phyloP scores from a whole-genome alignment of 2,113 vertebrate genomes.

The Burhinus bistriatus region DNA sequence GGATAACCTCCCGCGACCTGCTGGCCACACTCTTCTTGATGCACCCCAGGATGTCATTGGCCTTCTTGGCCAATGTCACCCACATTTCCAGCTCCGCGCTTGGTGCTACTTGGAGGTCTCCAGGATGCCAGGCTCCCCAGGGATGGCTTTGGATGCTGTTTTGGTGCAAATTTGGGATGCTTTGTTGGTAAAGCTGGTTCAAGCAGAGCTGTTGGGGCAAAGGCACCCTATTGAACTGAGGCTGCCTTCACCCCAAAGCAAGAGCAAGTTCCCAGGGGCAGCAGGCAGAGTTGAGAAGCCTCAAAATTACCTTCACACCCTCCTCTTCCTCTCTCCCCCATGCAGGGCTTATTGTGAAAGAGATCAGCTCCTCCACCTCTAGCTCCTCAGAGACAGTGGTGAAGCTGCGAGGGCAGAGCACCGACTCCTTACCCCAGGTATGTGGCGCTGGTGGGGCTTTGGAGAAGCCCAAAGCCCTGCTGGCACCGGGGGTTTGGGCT shows the following conservation, averaged over 20 bases:
- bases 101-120: not conserved
- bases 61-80: too few species aligned
- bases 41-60: too few species aligned
- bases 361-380: constrained; percentile 93
- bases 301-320: not conserved
- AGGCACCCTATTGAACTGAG: fast-evolving
- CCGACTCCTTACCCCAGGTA: constrained; percentile 96
- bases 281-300: not conserved
- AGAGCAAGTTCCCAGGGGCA: not conserved
- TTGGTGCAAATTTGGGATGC: not conserved
- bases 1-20: too few species aligned
- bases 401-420: constrained; percentile 94
- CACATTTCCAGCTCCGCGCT: not conserved
- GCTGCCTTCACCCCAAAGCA: not conserved
- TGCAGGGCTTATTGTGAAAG: constrained; percentile 92
- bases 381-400: constrained; percentile 97
- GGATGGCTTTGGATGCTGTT: not conserved
- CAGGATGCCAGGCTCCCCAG: not conserved
- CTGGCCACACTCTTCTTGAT: too few species aligned
- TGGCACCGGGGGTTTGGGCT: fast-evolving
- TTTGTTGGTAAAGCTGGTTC: not conserved
- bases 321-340: not conserved
- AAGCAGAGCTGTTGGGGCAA: fast-evolving
- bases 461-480: not conserved
- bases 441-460: not conserved